These are phyloP conservation scores for Potorous gilbertii DNA, from an alignment of 2,797 vertebrate genomes.

Conservation along the genomic window DNA sequence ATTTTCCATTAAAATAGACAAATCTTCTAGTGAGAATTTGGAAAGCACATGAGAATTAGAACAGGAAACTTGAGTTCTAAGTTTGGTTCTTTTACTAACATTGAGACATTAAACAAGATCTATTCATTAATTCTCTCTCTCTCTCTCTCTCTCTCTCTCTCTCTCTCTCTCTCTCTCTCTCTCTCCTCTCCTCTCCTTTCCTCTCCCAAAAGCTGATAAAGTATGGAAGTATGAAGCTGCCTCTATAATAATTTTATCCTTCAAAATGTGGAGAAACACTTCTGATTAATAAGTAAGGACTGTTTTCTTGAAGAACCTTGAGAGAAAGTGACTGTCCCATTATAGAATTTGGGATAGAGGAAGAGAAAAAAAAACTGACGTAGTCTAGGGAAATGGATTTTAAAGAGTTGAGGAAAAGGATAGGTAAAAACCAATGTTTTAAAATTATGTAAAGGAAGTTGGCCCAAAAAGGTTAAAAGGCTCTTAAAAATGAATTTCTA, in stretches of 20 bases:
- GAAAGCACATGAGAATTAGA: not conserved
- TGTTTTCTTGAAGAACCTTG: not conserved
- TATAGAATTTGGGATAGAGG: not conserved
- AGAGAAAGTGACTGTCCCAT: not conserved
- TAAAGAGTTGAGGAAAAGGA: not conserved
- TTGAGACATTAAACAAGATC: slow-evolving; percentile 61
- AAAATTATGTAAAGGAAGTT: not conserved
- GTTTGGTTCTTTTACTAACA: not conserved
- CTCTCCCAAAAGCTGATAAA: not conserved
- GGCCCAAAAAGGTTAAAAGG: not conserved
- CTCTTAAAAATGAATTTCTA: not conserved
- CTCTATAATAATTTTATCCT: slow-evolving; percentile 24
- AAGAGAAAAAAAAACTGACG: not conserved
- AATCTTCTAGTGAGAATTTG: not conserved
- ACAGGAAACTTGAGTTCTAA: not conserved
- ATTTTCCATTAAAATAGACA: not conserved
- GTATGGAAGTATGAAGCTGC: not conserved
- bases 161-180: slow-evolving; percentile 19
- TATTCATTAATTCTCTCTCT: slow-evolving; percentile 19
- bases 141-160: slow-evolving; percentile 52
- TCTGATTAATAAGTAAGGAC: not conserved
- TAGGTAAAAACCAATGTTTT: not conserved
- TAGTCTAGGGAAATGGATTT: not conserved
- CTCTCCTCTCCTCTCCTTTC: too few species aligned
- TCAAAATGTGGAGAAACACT: not conserved